A percentile compares a stretch with the other conserved stretches of the same genome.
Conservation (phyloP, 2,888 invertebrate species). For the Dioctria linearis region DNA sequence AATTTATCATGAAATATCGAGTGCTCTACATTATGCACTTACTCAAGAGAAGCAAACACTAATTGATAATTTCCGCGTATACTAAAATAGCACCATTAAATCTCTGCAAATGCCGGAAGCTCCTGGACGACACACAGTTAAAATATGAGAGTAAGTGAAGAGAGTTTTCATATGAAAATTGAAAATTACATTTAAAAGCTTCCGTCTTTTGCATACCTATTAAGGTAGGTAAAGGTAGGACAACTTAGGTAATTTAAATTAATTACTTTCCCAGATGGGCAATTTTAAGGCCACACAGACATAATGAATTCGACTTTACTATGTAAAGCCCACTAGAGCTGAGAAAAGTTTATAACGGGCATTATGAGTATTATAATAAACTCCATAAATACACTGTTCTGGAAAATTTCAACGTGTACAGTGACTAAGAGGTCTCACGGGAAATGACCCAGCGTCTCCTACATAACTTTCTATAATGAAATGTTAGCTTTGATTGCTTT, state of each 20-base stretch:
- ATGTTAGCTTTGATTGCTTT: no score
- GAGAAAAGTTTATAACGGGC: no score
- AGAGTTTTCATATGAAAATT: conserved; percentile 1
- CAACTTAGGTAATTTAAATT: conserved; percentile 8
- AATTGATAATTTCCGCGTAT: conserved; percentile 28
- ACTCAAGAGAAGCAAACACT: neutral
- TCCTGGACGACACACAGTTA: neutral
- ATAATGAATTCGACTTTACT: conserved; percentile 19
- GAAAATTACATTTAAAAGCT: conserved; percentile 20
- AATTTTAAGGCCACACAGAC: conserved; percentile 21
- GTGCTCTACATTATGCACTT: no score
- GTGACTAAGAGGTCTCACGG: no score
- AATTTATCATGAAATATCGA: no score
- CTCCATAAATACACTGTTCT: no score
- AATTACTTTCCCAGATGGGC: conserved; percentile 13
- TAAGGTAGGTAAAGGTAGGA: neutral
- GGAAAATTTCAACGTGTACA: no score
- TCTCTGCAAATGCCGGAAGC: conserved; percentile 19
- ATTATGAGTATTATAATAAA: no score
- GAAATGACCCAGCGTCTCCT: no score
- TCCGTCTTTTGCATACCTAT: conserved; percentile 10
- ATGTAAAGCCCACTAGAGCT: neutral
- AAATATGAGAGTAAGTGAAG: conserved; percentile 6
- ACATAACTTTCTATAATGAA: no score
- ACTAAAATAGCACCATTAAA: conserved; percentile 10